A percentile compares a stretch with the other conserved stretches of the same genome.
Conservation (phyloP, 53 echinoderm and acorn worm genomes). For the Stichopus horrens region DNA sequence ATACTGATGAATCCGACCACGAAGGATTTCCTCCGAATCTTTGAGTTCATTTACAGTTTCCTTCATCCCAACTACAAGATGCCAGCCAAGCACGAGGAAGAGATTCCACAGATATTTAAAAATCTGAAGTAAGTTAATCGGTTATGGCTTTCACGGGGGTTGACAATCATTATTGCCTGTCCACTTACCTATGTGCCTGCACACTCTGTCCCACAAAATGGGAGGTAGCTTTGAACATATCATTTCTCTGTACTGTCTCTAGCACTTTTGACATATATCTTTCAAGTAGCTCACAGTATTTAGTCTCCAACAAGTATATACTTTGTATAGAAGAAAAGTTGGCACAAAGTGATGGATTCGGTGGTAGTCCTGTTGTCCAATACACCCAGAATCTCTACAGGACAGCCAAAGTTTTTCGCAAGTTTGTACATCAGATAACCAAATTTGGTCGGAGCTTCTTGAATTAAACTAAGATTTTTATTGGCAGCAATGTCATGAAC, state of each 20-base stretch:
- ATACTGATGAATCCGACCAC: conserved; percentile 80
- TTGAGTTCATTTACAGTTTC: conserved; percentile 87
- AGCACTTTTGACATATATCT: no score
- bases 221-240: not conserved
- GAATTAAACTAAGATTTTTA: no score
- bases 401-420: no score
- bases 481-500: no score
- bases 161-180: not conserved
- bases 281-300: no score
- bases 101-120: conserved; percentile 85
- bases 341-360: no score
- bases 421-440: no score
- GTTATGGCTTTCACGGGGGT: not conserved
- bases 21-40: conserved; percentile 87
- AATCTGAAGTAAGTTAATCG: conserved; percentile 65
- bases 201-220: not conserved
- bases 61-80: conserved; percentile 62
- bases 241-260: no score
- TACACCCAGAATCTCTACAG: no score
- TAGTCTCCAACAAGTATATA: not conserved
- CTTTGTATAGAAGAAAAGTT: no score
- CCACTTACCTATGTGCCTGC: not conserved
- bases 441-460: no score
- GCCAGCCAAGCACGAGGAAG: conserved; percentile 75
- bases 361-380: no score